These are phyloP conservation scores for Gracilinanus agilis DNA, from an alignment of 2,113 vertebrate genomes.

Conservation along the genomic window DNA sequence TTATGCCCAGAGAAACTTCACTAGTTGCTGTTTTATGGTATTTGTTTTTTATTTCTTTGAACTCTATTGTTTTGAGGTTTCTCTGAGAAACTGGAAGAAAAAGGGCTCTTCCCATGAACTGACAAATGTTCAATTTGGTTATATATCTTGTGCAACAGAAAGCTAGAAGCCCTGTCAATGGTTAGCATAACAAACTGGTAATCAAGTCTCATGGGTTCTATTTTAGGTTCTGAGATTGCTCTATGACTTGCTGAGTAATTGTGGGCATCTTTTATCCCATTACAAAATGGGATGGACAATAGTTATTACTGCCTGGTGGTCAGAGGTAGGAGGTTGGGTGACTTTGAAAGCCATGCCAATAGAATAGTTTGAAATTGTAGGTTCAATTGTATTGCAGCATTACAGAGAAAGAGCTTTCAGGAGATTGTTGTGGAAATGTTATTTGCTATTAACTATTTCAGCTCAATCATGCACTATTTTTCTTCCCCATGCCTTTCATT, in stretches of 20 bases:
- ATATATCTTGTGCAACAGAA: neutral
- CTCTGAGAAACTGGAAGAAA: neutral
- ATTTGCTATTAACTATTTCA: neutral
- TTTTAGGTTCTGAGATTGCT: neutral
- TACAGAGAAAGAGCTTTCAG: neutral
- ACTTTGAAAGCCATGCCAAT: neutral
- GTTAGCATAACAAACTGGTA: neutral
- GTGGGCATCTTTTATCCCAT: neutral
- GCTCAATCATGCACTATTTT: fast-evolving
- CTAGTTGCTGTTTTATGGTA: neutral
- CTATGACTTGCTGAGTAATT: constrained; percentile 23
- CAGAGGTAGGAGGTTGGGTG: neutral
- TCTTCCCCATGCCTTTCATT: neutral
- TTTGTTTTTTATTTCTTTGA: neutral
- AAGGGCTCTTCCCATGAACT: neutral
- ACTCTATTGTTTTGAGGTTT: neutral
- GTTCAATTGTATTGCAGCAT: neutral
- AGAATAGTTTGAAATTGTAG: constrained; percentile 24
- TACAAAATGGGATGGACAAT: neutral
- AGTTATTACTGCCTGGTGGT: neutral
- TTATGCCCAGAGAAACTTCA: neutral
- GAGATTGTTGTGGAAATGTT: neutral
- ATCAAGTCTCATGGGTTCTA: neutral
- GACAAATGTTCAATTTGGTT: neutral
- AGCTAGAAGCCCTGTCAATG: neutral